Conservation (phyloP, 2,797 vertebrate genomes). For the Rhynchonycteris naso region DNA sequence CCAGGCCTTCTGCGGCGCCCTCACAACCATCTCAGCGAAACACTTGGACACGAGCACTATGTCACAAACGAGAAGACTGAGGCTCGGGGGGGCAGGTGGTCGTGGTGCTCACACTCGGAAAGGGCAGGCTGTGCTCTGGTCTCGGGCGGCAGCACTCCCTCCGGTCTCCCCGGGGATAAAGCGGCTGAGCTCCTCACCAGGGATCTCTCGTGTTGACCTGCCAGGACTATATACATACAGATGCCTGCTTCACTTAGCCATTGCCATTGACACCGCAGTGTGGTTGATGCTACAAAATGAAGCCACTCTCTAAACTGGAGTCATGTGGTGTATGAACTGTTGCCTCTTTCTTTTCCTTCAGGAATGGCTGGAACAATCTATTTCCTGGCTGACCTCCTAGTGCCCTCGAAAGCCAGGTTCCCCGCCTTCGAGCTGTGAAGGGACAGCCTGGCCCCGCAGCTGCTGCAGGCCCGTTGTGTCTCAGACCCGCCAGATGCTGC, state of each 20-base stretch:
- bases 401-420: constrained; percentile 93
- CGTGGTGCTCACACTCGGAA: fast-evolving
- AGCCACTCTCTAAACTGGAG: neutral
- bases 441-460: neutral
- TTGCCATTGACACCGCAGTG: neutral
- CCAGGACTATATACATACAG: neutral
- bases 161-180: neutral
- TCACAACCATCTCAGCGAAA: neutral
- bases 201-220: neutral
- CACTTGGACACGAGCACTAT: neutral
- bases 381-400: constrained; percentile 94
- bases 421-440: constrained; percentile 95
- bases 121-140: neutral
- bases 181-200: neutral
- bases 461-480: constrained; percentile 49
- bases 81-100: neutral
- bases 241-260: neutral
- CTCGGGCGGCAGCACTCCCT: neutral
- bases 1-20: neutral
- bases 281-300: neutral
- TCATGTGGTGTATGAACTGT: constrained; percentile 1
- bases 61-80: neutral
- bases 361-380: constrained; percentile 99
- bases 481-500: neutral
- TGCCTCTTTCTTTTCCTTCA: constrained; percentile 79